Evolutionary conservation across 2,113 vertebrate species (phyloP).

Genomic region (Haemorhous mexicanus): DNA sequence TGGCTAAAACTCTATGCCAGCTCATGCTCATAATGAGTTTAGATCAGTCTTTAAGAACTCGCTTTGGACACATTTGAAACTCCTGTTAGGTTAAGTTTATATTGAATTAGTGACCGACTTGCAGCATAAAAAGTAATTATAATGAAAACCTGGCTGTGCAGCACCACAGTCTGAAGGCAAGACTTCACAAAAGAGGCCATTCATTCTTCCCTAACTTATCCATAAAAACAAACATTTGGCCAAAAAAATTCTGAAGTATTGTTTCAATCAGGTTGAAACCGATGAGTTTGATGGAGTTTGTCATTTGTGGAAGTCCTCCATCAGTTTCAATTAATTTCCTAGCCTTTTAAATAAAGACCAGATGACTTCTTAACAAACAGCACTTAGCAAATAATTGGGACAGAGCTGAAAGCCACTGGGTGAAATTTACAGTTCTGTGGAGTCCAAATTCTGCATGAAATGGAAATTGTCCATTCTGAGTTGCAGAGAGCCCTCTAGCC

Average conservation of each 20-base stretch:
- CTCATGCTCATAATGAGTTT: neutral
- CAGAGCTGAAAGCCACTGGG: neutral
- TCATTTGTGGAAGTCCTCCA: conserved; percentile 6
- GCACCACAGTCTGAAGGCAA: neutral
- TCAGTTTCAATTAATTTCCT: neutral
- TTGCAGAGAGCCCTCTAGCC: neutral
- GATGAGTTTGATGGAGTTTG: neutral
- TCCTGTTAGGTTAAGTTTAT: neutral
- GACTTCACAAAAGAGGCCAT: neutral
- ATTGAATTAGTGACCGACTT: neutral
- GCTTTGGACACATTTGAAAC: neutral
- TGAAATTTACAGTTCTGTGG: neutral
- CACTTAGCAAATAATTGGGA: neutral
- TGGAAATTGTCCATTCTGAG: neutral
- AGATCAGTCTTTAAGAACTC: neutral
- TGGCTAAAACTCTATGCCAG: neutral
- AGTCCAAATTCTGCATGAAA: neutral
- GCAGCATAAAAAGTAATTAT: neutral
- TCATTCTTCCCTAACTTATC: neutral
- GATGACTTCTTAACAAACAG: neutral
- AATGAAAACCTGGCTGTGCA: neutral
- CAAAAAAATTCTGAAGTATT: neutral
- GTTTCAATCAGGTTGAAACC: neutral
- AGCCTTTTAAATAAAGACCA: neutral
- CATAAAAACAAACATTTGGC: neutral